Conservation (phyloP, 2,888 invertebrate genomes). For the Andrena trimmerana region DNA sequence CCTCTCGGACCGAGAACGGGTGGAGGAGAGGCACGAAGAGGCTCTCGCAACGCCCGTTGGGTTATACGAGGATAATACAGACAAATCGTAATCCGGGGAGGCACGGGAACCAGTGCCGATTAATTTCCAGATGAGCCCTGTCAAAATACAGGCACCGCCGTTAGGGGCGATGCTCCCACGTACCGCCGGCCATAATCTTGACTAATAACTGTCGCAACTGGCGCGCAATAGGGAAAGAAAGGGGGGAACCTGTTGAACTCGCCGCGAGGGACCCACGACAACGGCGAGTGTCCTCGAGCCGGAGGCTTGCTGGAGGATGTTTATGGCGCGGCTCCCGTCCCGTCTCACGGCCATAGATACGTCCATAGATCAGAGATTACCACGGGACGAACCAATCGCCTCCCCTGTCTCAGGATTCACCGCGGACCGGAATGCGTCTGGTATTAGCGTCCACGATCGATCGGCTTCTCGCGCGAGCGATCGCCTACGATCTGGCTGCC, state of each 20-base stretch:
- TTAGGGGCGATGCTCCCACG: conserved; percentile 65
- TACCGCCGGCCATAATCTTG: conserved; percentile 77
- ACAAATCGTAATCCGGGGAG: conserved; percentile 82
- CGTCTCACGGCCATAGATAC: conserved; percentile 62
- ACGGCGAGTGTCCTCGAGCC: conserved; percentile 33
- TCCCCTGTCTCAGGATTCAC: conserved; percentile 45
- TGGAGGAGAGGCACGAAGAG: conserved; percentile 6
- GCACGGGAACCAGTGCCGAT: conserved; percentile 81
- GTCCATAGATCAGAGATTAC: conserved; percentile 69
- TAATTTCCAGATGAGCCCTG: conserved; percentile 83
- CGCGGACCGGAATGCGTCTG: conserved; percentile 40
- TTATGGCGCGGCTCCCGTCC: conserved; percentile 40
- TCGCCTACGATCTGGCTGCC: conserved; percentile 6
- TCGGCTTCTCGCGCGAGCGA: conserved; percentile 43
- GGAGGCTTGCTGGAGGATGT: conserved; percentile 17
- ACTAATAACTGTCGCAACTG: conserved; percentile 81
- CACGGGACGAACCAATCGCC: conserved; percentile 64
- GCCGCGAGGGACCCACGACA: conserved; percentile 39
- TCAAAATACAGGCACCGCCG: conserved; percentile 80
- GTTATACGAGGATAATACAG: conserved; percentile 78
- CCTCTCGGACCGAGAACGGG: not conserved
- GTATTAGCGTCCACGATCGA: conserved; percentile 30
- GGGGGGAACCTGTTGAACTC: conserved; percentile 58
- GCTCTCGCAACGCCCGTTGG: conserved; percentile 53
- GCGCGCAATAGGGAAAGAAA: conserved; percentile 48